These are phyloP conservation scores for Platycheirus albimanus DNA, from an alignment of 2,888 invertebrate species.

Conservation along the genomic window DNA sequence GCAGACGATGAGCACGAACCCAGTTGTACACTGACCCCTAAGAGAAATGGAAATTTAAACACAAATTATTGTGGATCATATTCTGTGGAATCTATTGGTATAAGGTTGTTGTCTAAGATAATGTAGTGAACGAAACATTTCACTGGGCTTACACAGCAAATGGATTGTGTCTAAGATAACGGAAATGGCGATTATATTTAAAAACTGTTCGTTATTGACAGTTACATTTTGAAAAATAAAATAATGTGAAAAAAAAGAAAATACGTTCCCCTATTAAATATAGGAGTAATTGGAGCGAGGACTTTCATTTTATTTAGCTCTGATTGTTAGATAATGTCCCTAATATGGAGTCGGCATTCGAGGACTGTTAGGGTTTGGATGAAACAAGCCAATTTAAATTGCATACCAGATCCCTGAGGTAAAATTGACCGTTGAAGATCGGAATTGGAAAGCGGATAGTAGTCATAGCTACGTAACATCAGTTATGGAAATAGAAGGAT, in stretches of 20 bases:
- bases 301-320: too few species aligned
- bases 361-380: too few species aligned
- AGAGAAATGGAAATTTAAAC: constrained; percentile 72
- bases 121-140: constrained; percentile 17
- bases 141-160: constrained; percentile 15
- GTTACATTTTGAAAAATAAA: background rate
- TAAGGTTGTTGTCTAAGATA: constrained; percentile 71
- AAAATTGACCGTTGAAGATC: too few species aligned
- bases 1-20: constrained; percentile 91
- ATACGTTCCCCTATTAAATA: too few species aligned
- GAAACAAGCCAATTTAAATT: too few species aligned
- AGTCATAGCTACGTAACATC: too few species aligned
- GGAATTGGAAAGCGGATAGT: too few species aligned
- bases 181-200: background rate
- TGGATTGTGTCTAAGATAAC: constrained; percentile 73
- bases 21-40: constrained; percentile 93
- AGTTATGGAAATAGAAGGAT: too few species aligned
- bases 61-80: background rate
- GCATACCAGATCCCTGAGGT: too few species aligned
- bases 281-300: too few species aligned
- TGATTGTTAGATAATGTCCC: too few species aligned
- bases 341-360: too few species aligned
- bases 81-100: background rate
- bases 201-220: background rate
- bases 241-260: background rate